Evolutionary conservation across 2,113 vertebrate genomes (phyloP).

Genomic region (Bos indicus): DNA sequence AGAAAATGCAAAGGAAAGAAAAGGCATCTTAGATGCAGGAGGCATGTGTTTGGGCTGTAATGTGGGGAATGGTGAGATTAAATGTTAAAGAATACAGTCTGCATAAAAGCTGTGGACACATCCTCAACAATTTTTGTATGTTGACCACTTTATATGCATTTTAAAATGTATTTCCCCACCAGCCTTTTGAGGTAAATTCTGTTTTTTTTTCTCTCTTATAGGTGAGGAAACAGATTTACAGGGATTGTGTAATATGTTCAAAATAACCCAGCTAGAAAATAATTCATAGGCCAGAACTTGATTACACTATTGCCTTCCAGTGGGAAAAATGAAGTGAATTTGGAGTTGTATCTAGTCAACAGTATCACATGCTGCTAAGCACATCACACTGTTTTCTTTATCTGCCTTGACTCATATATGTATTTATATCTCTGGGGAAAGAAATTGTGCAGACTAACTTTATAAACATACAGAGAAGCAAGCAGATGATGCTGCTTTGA

Average conservation of each 20-base stretch:
- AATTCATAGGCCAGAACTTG: background rate
- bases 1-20: background rate
- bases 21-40: background rate
- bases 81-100: background rate
- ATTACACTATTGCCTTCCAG: background rate
- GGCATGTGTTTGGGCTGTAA: background rate
- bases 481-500: background rate
- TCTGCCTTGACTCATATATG: background rate
- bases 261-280: background rate
- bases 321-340: background rate
- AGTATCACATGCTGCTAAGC: background rate
- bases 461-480: background rate
- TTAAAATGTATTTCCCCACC: background rate
- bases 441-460: background rate
- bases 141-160: background rate
- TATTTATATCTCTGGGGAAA: background rate
- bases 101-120: fast-evolving
- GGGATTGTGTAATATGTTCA: background rate
- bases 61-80: background rate
- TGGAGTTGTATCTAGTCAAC: background rate
- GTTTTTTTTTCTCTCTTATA: background rate
- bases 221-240: background rate
- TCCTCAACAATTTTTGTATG: background rate
- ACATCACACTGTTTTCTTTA: background rate
- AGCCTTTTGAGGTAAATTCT: background rate